Conservation (phyloP, 2,113 vertebrate genomes). For the Meriones unguiculatus region DNA sequence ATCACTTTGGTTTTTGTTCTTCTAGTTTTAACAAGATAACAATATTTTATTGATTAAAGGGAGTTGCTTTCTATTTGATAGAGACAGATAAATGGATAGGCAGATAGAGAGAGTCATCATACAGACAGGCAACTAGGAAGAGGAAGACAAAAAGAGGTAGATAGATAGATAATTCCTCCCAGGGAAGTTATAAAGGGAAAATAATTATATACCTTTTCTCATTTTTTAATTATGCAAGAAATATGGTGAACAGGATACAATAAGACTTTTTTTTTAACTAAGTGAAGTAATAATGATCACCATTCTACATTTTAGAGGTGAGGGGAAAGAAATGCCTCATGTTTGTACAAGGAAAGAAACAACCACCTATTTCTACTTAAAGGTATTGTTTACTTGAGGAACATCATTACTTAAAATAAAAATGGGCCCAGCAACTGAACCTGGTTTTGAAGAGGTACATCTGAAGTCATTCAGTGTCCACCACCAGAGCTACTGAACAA, state of each 20-base stretch:
- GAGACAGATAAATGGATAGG: neutral
- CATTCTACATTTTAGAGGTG: neutral
- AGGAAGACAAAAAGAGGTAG: no score
- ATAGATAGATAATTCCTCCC: neutral
- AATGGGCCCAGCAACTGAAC: neutral
- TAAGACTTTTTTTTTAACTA: neutral
- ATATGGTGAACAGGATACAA: neutral
- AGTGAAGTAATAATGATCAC: neutral
- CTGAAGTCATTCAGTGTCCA: neutral
- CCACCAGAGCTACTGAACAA: neutral
- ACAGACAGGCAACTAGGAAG: neutral
- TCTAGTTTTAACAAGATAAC: neutral
- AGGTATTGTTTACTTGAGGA: neutral
- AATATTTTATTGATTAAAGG: neutral
- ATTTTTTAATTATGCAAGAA: constrained; percentile 25
- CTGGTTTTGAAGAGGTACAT: neutral
- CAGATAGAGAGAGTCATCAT: neutral
- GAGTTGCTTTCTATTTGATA: neutral
- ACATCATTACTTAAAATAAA: neutral
- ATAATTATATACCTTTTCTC: neutral
- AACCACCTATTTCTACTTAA: neutral
- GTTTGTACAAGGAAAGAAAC: neutral
- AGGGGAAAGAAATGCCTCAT: neutral
- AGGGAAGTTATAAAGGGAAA: neutral
- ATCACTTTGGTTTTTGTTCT: neutral